A percentile compares a stretch with the other conserved stretches of the same genome.
Evolutionary conservation across 2,888 invertebrate genomes (phyloP).

Genomic region (Xestia xanthographa): DNA sequence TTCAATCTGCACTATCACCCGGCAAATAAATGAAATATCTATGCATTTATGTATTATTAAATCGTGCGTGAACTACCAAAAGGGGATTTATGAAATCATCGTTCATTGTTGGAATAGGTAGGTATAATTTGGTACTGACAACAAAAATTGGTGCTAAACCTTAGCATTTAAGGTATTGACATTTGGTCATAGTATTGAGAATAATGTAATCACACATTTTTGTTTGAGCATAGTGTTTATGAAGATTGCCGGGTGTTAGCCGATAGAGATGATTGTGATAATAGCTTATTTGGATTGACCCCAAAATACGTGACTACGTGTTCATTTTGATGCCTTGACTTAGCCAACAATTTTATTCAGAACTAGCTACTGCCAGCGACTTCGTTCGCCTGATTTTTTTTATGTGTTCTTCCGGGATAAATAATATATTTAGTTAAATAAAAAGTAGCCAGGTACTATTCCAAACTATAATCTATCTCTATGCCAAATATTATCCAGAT

Average conservation of each 20-base stretch:
- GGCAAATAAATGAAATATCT: constrained; percentile 36
- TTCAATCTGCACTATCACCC: constrained; percentile 39
- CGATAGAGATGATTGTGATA: constrained; percentile 5
- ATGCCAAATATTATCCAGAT: too few species aligned
- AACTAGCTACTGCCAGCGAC: background rate
- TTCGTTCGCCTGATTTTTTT: background rate
- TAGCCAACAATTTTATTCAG: background rate
- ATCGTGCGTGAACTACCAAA: constrained; percentile 28
- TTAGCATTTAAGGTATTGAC: constrained; percentile 42
- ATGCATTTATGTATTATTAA: background rate
- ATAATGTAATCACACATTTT: constrained; percentile 42
- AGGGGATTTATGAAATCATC: constrained; percentile 19
- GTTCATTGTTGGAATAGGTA: constrained; percentile 14
- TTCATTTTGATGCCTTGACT: background rate
- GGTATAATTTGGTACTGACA: constrained; percentile 26
- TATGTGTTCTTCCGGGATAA: background rate
- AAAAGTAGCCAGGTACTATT: too few species aligned
- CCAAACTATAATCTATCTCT: too few species aligned
- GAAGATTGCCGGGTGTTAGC: background rate
- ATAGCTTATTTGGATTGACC: constrained; percentile 31
- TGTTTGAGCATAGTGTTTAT: constrained; percentile 38
- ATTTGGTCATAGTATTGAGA: constrained; percentile 28
- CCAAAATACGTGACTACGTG: constrained; percentile 9
- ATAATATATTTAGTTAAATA: too few species aligned
- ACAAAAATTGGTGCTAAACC: constrained; percentile 28